These are phyloP conservation scores for Augochlorella aurata DNA, from an alignment of 2,888 invertebrate genomes.

Conservation along the genomic window DNA sequence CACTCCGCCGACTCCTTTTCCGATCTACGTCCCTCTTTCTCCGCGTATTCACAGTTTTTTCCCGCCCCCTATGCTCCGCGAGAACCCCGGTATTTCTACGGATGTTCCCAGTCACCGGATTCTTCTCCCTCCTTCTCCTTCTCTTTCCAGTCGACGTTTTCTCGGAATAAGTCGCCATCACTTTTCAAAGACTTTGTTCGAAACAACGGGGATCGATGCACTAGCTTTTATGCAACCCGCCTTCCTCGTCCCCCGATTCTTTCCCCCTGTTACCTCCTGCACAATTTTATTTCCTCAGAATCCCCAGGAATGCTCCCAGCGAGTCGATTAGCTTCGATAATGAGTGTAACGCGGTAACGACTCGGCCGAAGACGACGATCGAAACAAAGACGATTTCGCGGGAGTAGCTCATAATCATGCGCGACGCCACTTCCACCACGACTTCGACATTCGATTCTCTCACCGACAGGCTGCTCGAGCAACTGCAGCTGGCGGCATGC, in stretches of 20 bases:
- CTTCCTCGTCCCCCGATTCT: background rate
- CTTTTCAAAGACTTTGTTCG: background rate
- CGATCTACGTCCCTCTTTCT: background rate
- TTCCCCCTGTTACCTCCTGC: too few relatives aligned
- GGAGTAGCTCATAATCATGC: constrained; percentile 42
- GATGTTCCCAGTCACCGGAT: background rate
- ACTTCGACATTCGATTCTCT: constrained; percentile 40
- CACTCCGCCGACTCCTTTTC: constrained; percentile 35
- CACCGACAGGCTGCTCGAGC: constrained; percentile 14
- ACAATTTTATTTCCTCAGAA: background rate
- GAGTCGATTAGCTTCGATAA: constrained; percentile 25
- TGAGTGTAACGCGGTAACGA: background rate
- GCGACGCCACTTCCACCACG: constrained; percentile 26
- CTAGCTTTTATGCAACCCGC: background rate
- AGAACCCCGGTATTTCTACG: background rate
- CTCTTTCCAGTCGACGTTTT: too few relatives aligned
- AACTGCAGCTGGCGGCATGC: constrained; percentile 29
- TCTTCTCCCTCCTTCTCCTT: background rate
- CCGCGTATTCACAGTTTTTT: constrained; percentile 9
- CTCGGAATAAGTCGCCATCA: background rate
- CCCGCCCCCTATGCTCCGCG: background rate
- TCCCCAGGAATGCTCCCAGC: too few relatives aligned
- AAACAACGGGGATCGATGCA: background rate
- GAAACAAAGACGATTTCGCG: constrained; percentile 30
- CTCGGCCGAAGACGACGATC: background rate